Base-by-base conservation (phyloP, 2,888 invertebrate genomes). In the Scaptomyza reducta region DNA sequence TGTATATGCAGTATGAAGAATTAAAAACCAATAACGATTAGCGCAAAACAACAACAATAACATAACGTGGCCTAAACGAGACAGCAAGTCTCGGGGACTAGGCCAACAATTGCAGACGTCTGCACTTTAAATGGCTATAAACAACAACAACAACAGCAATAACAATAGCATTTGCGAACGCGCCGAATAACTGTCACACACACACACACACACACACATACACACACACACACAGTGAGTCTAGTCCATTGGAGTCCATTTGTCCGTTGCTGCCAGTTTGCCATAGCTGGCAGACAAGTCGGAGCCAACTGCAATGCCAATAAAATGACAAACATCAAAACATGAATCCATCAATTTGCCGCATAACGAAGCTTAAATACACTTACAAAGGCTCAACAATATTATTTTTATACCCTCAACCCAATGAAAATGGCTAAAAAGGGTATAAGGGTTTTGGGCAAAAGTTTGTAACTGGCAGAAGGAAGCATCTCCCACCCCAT, bases 301-400 rank as follows among this genome's bases (percentile, higher is more conserved):
- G 80, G 80, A 84, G 80, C 80, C 80, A 67, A 65, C 25, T 1
- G 6, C 14, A 31, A 41, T 68, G 79, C 62, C 81, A 77, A 82
- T 82, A 81, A 79, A 81, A 81, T 81, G 69, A 49, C 70, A 80
- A 84, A 69, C 63, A 62, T 57, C 60, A 67, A 67, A 22, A 51
- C 68, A 73, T 42, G 53, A 64, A 63, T 63, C 58, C 45, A 74
- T 50, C 50, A 70, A 63, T 38, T 40, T 50, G 33, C 29, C 13
- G 29, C 33, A 22, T 1, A 42, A 22, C 75, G 55, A 51, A 63
- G 14, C 18, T 18, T 5, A 10, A 13, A 68, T 68, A 68, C 74
- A 31, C 29, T 29, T n/a, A n/a, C n/a, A 31, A 31, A 2, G 4
- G 4, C 13, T n/a, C n/a, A n/a, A n/a, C n/a, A n/a, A n/a, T n/a